phyloP scores from a whole-genome alignment of 2,888 invertebrate species.

The Melanchra persicariae region DNA sequence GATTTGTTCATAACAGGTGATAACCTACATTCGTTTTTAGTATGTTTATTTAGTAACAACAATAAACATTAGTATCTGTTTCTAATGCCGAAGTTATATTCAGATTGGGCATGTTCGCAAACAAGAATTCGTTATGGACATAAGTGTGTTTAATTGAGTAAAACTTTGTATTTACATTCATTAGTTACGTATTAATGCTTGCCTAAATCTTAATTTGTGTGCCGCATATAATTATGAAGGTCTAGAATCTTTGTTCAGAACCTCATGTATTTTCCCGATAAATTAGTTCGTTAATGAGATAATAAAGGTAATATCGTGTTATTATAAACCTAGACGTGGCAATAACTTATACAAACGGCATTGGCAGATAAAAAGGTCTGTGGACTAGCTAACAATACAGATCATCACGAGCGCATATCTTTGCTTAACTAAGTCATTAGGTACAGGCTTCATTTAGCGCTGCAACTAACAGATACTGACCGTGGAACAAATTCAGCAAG shows the following conservation, averaged over 20 bases:
- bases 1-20: slow-evolving; percentile 73
- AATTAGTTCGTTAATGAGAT: slow-evolving; percentile 17
- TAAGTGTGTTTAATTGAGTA: slow-evolving; percentile 48
- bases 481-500: slow-evolving; percentile 53
- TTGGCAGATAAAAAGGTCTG: slow-evolving; percentile 72
- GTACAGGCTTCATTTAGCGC: slow-evolving; percentile 32
- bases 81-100: slow-evolving; percentile 59
- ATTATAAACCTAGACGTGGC: slow-evolving; percentile 43
- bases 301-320: slow-evolving; percentile 12
- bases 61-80: slow-evolving; percentile 54
- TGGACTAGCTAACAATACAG: slow-evolving; percentile 66
- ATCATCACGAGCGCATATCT: slow-evolving; percentile 53
- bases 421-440: slow-evolving; percentile 50
- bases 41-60: slow-evolving; percentile 59
- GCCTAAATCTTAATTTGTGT: slow-evolving; percentile 40
- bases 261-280: not conserved
- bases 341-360: slow-evolving; percentile 65
- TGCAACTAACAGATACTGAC: slow-evolving; percentile 29
- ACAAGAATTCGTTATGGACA: slow-evolving; percentile 55
- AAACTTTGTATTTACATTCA: slow-evolving; percentile 47
- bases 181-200: slow-evolving; percentile 48
- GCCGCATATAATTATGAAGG: slow-evolving; percentile 2
- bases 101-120: slow-evolving; percentile 40
- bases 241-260: not conserved
- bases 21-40: slow-evolving; percentile 74